Conservation (phyloP, 2,888 invertebrate genomes). For the Actias luna region DNA sequence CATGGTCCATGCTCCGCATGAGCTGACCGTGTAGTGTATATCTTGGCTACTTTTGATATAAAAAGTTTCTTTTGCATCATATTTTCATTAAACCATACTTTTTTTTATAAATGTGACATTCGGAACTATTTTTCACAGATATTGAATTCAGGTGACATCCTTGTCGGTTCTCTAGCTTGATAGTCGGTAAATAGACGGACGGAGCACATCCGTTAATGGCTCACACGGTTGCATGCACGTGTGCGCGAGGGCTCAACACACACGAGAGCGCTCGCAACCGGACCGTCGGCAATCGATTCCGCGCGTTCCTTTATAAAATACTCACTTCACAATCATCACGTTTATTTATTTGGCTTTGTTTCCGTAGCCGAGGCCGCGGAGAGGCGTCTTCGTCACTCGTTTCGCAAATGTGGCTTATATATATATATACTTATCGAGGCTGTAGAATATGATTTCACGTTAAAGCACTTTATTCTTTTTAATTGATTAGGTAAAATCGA, state of each 20-base stretch:
- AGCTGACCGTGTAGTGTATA: too few species aligned
- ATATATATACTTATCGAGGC: neutral
- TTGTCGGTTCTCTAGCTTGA: conserved; percentile 24
- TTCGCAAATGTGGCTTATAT: conserved; percentile 15
- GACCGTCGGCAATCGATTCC: conserved; percentile 62
- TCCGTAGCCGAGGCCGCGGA: conserved; percentile 35
- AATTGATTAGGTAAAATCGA: too few species aligned
- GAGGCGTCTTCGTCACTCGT: conserved; percentile 42
- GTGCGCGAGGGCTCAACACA: too few species aligned
- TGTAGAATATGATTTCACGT: neutral
- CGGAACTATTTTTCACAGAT: neutral
- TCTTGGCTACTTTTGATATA: too few species aligned
- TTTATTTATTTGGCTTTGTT: conserved; percentile 41
- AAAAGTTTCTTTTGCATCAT: too few species aligned
- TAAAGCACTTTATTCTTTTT: too few species aligned
- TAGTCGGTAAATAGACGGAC: conserved; percentile 47
- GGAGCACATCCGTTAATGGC: conserved; percentile 59
- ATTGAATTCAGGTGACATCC: conserved; percentile 6
- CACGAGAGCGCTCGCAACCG: too few species aligned
- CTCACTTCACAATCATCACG: conserved; percentile 43
- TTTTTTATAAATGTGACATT: too few species aligned
- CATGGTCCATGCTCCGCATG: too few species aligned
- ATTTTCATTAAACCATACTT: too few species aligned
- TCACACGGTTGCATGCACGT: conserved; percentile 14
- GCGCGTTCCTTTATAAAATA: conserved; percentile 54